Base-by-base conservation (phyloP, 2,797 vertebrate genomes). In the Sebastes trivittatus region DNA sequence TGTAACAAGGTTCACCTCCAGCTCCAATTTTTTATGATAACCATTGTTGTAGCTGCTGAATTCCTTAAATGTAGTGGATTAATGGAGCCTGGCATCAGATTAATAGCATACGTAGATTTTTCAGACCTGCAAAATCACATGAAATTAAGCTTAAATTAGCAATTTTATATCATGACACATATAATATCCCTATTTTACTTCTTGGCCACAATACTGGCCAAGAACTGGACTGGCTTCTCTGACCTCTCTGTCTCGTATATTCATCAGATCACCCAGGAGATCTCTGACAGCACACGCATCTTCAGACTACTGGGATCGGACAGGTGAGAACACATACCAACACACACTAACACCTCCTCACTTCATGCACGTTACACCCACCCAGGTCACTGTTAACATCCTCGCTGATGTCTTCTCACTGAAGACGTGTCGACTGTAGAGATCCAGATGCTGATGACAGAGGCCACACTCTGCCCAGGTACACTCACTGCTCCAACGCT, bases 291-390 rank as follows among this genome's bases (percentile, higher is more conserved):
- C 93, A 97, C 98, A 3, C 97, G 98, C 83, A 99, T 99, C 95
- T 99, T 99, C 95, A 97, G 97, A 94, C 97, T 99, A 85, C 97
- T 99, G 94, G 98, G 98, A 93, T 98, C 98, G 86, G 98, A 99
- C 96, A 98, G 98, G 98, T 99, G 89, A 92, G 93, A 63, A 56
- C 25, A 32, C 66, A 34, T 34, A 42, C 59, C 16, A 18, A 32
- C 58, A 59, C 27, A 18, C 8, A 3, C 29, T n/a, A 30, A 64
- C 49, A 3, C 3, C 32, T 16, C 54, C 27, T 18, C 42, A 23
- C 58, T 58, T 52, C 34, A 76, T 36, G 52, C 27, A 65, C 30
- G 32, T 63, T 18, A 56, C 61, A 61, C 38, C 2, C 29, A 32
- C 52, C 23, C n/a, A 78, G 71, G 65, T 58, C 25, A 59, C 10